A percentile compares a stretch with the other conserved stretches of the same genome.
Conservation (phyloP, 2,888 invertebrate species). For the Bellardia pandia region DNA sequence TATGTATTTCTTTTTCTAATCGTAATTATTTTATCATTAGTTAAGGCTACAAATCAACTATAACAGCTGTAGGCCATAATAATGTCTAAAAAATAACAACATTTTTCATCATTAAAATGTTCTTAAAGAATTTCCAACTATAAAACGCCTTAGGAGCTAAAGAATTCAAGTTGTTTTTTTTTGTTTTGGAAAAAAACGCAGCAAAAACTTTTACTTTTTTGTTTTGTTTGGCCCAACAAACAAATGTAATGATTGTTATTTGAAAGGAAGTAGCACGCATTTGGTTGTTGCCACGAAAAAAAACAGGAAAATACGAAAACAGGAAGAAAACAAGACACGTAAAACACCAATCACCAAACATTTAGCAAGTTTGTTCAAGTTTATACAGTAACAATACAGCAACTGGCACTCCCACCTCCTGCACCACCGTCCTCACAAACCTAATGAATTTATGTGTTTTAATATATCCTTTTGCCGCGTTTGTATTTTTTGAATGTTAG, state of each 20-base stretch:
- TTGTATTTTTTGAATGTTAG: not conserved
- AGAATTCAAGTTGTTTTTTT: not conserved
- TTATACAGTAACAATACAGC: not conserved
- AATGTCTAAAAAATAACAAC: not conserved
- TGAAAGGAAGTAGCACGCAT: conserved; percentile 64
- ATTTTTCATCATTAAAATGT: conserved; percentile 11
- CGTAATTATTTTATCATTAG: conserved; percentile 31
- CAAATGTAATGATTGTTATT: conserved; percentile 75
- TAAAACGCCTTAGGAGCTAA: not conserved
- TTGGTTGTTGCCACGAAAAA: not conserved
- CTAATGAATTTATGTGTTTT: not conserved
- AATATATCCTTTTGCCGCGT: not conserved
- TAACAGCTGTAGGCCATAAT: not conserved
- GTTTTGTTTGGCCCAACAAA: conserved; percentile 44
- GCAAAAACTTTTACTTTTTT: conserved; percentile 29
- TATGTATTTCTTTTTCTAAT: not conserved
- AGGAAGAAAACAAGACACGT: conserved; percentile 76
- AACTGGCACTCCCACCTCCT: not conserved
- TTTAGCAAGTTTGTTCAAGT: conserved; percentile 77
- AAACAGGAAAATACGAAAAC: not conserved
- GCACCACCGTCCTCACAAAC: too few relatives aligned
- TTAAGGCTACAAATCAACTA: not conserved
- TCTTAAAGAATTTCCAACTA: not conserved
- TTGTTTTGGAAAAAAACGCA: not conserved
- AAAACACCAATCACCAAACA: conserved; percentile 82